Evolutionary conservation across 2,113 vertebrate species (phyloP).

Genomic region (Gyps fulvus): DNA sequence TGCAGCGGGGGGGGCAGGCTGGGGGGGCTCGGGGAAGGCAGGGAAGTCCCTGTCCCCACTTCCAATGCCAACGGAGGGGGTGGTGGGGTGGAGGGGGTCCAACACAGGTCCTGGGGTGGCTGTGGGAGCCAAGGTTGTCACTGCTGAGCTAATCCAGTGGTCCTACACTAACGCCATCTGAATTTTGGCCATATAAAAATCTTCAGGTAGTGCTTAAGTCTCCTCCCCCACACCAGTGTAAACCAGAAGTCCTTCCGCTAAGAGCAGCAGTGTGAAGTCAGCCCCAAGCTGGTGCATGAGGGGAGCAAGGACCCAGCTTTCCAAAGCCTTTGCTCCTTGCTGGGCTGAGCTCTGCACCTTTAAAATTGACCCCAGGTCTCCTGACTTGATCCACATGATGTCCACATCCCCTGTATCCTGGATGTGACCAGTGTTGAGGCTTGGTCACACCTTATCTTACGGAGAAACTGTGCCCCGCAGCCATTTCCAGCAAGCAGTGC

Average conservation of each 20-base stretch:
- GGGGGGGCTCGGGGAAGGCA: rapidly evolving
- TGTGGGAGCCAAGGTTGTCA: background rate
- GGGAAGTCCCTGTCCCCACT: background rate
- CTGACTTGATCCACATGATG: background rate
- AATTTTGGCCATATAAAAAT: background rate
- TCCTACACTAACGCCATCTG: background rate
- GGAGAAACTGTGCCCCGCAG: background rate
- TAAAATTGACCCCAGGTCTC: background rate
- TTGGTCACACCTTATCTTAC: background rate
- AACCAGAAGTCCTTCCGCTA: background rate
- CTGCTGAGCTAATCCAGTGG: background rate
- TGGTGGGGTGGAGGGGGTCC: background rate
- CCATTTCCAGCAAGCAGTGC: background rate
- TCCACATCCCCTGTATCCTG: background rate
- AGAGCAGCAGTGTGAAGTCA: background rate
- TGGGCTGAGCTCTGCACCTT: background rate
- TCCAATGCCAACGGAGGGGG: rapidly evolving
- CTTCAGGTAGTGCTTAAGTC: background rate
- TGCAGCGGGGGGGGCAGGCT: background rate
- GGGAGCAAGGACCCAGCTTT: background rate
- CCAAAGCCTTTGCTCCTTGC: background rate
- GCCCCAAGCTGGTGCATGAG: background rate
- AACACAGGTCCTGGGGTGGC: background rate
- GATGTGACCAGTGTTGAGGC: background rate
- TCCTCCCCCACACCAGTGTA: background rate